Evolutionary conservation across 2,888 invertebrate genomes (phyloP).

Genomic region (Loripinus fragilis): DNA sequence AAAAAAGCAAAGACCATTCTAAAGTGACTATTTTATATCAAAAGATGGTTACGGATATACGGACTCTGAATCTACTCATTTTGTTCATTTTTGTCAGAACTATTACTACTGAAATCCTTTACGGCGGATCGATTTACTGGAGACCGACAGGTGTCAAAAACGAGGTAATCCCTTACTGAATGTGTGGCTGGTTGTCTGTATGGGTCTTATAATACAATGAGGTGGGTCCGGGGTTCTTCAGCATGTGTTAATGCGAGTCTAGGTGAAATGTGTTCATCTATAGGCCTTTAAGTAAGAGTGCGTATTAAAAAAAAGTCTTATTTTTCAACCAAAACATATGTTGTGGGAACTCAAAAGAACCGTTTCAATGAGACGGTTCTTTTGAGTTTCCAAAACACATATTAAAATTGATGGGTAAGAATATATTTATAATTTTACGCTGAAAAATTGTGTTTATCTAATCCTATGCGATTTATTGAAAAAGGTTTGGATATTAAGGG

Average conservation of each 20-base stretch:
- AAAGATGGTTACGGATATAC: not conserved
- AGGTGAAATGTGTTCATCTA: not conserved
- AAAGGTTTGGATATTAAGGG: no score
- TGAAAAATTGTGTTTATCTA: no score
- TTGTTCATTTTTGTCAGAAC: not conserved
- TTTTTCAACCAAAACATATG: not conserved
- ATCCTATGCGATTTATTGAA: no score
- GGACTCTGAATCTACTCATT: not conserved
- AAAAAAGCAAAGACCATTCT: not conserved
- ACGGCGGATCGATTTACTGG: conserved; percentile 7
- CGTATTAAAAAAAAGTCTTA: not conserved
- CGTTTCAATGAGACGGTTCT: no score
- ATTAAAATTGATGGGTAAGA: no score
- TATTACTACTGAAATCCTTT: not conserved
- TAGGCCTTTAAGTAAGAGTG: not conserved
- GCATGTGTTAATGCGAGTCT: no score
- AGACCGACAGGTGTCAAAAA: conserved; percentile 1
- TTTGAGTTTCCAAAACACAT: no score
- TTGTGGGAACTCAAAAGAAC: no score
- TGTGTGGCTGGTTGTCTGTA: not conserved
- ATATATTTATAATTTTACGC: no score
- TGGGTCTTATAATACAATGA: no score
- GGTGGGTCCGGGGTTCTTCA: no score
- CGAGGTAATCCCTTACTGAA: not conserved
- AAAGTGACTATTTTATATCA: not conserved